Percentiles rank a stretch among this genome's conserved stretches.
Evolutionary conservation across 2,797 vertebrate species (phyloP).

Genomic region (Dallia pectoralis): DNA sequence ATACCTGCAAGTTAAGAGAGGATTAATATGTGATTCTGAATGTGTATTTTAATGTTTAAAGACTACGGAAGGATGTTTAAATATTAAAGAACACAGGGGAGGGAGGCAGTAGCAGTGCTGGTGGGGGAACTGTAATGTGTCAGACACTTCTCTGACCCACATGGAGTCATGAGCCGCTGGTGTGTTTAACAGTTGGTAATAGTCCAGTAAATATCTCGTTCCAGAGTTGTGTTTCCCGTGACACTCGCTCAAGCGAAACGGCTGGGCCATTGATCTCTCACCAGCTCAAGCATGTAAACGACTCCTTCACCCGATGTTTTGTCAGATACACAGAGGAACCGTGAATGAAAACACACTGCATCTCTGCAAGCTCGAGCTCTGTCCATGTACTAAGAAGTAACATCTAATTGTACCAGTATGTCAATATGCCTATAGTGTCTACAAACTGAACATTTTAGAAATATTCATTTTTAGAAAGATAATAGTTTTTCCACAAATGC

Average conservation of each 20-base stretch:
- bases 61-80: too few species aligned
- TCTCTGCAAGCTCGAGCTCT: too few species aligned
- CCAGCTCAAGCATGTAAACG: conserved; percentile 5
- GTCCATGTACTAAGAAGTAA: too few species aligned
- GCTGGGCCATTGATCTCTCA: conserved; percentile 18
- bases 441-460: too few species aligned
- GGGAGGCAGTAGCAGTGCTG: conserved; percentile 11
- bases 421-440: too few species aligned
- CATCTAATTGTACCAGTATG: too few species aligned
- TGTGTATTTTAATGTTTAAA: background rate
- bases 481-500: background rate
- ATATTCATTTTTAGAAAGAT: background rate
- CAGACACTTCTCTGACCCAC: conserved; percentile 16
- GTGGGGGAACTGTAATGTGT: background rate
- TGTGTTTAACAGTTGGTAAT: conserved; percentile 35
- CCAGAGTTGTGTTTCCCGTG: conserved; percentile 40
- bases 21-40: background rate
- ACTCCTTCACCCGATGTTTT: background rate
- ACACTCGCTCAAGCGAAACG: conserved; percentile 29
- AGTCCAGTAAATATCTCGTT: conserved; percentile 56
- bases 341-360: too few species aligned
- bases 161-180: conserved; percentile 35
- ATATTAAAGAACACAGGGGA: conserved; percentile 8
- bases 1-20: background rate
- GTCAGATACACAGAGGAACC: background rate